phyloP scores from a whole-genome alignment of 2,113 vertebrate species.

The Mormyrus lacerda region DNA sequence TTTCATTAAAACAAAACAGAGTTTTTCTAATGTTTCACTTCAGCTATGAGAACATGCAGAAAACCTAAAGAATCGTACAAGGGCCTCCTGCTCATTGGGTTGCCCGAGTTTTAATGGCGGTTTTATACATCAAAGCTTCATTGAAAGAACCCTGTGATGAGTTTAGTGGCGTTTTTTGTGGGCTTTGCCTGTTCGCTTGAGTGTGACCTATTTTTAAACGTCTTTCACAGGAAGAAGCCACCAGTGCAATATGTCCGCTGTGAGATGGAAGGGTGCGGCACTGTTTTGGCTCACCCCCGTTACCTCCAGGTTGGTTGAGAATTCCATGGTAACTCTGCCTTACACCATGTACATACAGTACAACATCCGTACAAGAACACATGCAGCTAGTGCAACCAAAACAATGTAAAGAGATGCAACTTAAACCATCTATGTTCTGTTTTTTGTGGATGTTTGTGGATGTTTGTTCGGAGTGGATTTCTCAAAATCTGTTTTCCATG shows the following conservation, averaged over 20 bases:
- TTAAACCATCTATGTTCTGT: neutral
- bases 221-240: constrained; percentile 81
- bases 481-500: neutral
- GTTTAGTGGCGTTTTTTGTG: neutral
- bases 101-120: neutral
- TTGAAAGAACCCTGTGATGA: neutral
- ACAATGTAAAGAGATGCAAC: neutral
- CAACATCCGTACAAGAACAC: neutral
- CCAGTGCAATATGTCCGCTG: constrained; percentile 96
- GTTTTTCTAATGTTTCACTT: neutral
- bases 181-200: neutral
- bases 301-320: constrained; percentile 78
- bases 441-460: neutral
- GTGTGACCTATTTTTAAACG: neutral
- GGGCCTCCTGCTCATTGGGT: neutral
- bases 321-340: neutral
- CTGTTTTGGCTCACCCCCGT: constrained; percentile 88
- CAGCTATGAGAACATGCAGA: neutral
- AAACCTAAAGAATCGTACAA: neutral
- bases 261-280: constrained; percentile 96
- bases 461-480: neutral
- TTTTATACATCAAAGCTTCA: neutral
- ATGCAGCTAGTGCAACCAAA: neutral
- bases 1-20: neutral
- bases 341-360: neutral